A percentile compares a stretch with the other conserved stretches of the same genome.
phyloP scores from a whole-genome alignment of 2,113 vertebrate species.

The Limnothrissa miodon region DNA sequence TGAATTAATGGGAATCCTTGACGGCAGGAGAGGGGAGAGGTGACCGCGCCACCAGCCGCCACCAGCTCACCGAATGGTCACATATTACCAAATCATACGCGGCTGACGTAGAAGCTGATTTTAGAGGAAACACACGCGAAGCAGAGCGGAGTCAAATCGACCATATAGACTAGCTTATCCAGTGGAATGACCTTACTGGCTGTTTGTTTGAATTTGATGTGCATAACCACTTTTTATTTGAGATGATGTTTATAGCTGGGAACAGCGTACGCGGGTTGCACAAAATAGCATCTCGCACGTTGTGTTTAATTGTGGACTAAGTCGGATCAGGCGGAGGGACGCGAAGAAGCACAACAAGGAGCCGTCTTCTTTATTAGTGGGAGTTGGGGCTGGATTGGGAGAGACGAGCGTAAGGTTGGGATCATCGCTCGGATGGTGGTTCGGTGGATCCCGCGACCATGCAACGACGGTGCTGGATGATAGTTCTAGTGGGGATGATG shows the following conservation, averaged over 20 bases:
- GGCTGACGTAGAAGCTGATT: conserved; percentile 65
- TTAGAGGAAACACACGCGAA: conserved; percentile 50
- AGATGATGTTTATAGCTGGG: conserved; percentile 35
- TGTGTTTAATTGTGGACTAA: conserved; percentile 73
- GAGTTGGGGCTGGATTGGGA: conserved; percentile 48
- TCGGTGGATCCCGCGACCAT: conserved; percentile 66
- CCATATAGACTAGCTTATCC: conserved; percentile 46
- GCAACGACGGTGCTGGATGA: conserved; percentile 77
- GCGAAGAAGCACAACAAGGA: conserved; percentile 49
- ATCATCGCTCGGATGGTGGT: conserved; percentile 72
- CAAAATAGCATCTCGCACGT: conserved; percentile 66
- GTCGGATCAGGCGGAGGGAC: conserved; percentile 41
- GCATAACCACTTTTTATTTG: conserved; percentile 9
- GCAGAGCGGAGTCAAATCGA: conserved; percentile 9
- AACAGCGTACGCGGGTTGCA: conserved; percentile 45
- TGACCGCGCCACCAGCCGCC: background rate
- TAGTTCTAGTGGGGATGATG: conserved; percentile 77
- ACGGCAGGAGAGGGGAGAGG: conserved; percentile 9
- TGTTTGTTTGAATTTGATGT: conserved; percentile 22
- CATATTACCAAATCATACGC: conserved; percentile 58
- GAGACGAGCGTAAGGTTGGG: conserved; percentile 40
- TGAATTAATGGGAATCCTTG: conserved; percentile 14
- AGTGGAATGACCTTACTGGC: conserved; percentile 44
- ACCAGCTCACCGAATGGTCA: conserved; percentile 30
- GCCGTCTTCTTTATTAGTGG: conserved; percentile 64